Evolutionary conservation across 2,113 vertebrate genomes (phyloP).

Genomic region (Tachycineta bicolor): DNA sequence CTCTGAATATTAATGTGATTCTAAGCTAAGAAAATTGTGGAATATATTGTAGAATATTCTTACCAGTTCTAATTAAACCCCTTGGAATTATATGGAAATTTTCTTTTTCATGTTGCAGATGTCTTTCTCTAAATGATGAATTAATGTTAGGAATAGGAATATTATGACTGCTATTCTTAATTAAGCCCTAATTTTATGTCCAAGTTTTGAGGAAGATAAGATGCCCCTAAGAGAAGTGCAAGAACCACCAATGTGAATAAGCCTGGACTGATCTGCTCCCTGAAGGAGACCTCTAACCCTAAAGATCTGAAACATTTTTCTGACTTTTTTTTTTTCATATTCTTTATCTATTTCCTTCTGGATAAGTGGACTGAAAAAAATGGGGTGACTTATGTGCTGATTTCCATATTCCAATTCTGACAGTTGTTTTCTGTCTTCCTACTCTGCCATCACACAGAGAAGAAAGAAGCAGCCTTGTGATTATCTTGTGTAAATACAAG

Average conservation of each 20-base stretch:
- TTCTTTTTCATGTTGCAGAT: background rate
- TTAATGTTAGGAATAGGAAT: background rate
- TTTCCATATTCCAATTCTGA: background rate
- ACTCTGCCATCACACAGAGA: background rate
- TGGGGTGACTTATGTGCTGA: accelerated
- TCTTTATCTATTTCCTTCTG: background rate
- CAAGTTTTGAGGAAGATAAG: background rate
- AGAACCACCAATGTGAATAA: background rate
- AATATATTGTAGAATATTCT: background rate
- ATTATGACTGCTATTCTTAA: background rate
- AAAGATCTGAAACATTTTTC: background rate
- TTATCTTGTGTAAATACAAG: background rate
- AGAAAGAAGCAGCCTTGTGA: background rate
- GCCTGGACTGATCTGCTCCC: background rate
- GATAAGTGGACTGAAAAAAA: background rate
- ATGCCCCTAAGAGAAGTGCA: background rate
- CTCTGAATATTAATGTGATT: background rate
- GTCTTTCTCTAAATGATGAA: background rate
- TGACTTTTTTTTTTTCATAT: background rate
- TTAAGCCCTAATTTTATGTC: background rate
- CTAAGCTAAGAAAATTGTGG: background rate
- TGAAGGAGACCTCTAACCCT: background rate
- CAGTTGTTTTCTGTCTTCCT: background rate
- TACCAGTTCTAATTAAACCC: background rate
- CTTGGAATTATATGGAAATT: background rate